Percentiles rank a stretch among this genome's conserved stretches.
These are phyloP conservation scores for Acanthisitta chloris DNA, from an alignment of 2,113 vertebrate species.

Conservation along the genomic window DNA sequence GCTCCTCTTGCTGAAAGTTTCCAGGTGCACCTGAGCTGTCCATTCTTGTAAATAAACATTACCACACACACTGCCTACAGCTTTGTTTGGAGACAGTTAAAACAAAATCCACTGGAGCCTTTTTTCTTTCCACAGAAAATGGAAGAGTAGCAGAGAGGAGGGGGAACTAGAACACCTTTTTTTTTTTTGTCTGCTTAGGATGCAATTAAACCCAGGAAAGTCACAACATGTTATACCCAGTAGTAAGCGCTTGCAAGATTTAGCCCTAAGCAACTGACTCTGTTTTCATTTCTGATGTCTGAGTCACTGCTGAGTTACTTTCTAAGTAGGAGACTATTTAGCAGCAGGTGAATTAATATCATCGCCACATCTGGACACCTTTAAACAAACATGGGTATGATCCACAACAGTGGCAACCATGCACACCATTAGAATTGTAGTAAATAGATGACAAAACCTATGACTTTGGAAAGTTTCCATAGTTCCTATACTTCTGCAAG, in stretches of 20 bases:
- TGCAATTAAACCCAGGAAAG: background rate
- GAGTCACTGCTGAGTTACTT: background rate
- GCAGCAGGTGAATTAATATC: background rate
- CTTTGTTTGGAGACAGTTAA: background rate
- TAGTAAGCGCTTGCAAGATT: background rate
- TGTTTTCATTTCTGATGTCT: background rate
- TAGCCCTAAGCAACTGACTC: background rate
- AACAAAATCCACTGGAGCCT: background rate
- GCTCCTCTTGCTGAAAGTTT: background rate
- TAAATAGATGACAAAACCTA: background rate
- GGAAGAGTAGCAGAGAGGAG: background rate
- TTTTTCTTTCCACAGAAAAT: background rate
- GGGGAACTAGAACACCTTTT: background rate
- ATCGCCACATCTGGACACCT: background rate
- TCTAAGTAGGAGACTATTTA: background rate
- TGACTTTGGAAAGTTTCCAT: background rate
- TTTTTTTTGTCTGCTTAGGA: background rate
- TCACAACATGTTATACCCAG: background rate
- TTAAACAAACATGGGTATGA: background rate
- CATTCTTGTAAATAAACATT: background rate
- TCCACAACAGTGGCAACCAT: background rate
- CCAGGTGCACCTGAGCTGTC: background rate
- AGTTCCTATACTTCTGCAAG: background rate
- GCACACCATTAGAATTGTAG: background rate
- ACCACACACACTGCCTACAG: background rate